Percentiles rank a stretch among this genome's conserved stretches.
These are phyloP conservation scores for Macropodus opercularis DNA, from an alignment of 2,797 vertebrate genomes.

Conservation along the genomic window DNA sequence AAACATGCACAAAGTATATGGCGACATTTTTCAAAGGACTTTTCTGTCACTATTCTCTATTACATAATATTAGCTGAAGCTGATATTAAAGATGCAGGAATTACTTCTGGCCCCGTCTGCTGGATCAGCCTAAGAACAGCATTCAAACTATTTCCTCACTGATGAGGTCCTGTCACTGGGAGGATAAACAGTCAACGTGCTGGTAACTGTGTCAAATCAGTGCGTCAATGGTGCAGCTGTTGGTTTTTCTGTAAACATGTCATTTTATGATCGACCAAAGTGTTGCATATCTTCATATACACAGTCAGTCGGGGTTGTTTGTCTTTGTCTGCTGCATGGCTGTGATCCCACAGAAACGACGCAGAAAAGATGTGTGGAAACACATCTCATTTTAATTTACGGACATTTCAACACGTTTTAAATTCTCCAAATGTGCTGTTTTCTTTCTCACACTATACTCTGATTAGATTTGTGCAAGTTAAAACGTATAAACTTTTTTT, in stretches of 20 bases:
- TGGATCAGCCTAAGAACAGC: too few species aligned
- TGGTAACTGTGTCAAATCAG: background rate
- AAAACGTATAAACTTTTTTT: background rate
- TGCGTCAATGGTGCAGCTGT: background rate
- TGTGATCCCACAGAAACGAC: background rate
- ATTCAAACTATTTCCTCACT: too few species aligned
- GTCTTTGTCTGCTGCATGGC: background rate
- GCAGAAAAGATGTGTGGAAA: background rate
- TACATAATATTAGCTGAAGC: too few species aligned
- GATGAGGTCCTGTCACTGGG: background rate
- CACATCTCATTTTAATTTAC: background rate
- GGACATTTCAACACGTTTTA: background rate
- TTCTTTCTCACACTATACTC: background rate
- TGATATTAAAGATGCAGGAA: too few species aligned
- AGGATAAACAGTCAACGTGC: background rate
- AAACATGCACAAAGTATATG: too few species aligned
- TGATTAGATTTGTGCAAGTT: background rate
- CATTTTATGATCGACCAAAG: background rate
- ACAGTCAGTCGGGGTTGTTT: background rate
- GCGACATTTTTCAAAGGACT: too few species aligned
- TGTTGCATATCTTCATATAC: conserved; percentile 6
- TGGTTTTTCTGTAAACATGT: background rate
- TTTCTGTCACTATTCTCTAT: too few species aligned
- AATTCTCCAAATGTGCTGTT: background rate
- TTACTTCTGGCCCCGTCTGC: too few species aligned